A percentile compares a stretch with the other conserved stretches of the same genome.
These are phyloP conservation scores for Petrocephalus zakoni DNA, from an alignment of 2,113 vertebrate species.

Conservation along the genomic window DNA sequence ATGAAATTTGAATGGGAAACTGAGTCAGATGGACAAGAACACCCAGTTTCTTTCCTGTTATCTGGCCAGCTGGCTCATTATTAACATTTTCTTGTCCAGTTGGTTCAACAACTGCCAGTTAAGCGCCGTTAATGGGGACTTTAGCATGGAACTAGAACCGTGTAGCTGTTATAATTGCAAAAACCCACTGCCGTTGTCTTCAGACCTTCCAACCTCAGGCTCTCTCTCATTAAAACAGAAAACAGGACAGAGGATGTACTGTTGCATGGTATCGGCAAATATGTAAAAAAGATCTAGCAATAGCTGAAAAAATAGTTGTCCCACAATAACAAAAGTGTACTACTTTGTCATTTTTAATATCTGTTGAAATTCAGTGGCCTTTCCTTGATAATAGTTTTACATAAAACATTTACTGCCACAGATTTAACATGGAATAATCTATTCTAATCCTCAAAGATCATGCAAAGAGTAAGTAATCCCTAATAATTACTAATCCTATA, in stretches of 20 bases:
- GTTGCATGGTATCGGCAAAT: neutral
- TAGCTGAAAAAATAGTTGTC: neutral
- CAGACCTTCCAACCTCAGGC: neutral
- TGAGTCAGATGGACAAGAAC: neutral
- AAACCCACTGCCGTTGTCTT: neutral
- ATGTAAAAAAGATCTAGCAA: neutral
- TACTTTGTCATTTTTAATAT: neutral
- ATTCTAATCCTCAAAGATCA: constrained; percentile 60
- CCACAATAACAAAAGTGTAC: neutral
- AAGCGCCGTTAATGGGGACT: neutral
- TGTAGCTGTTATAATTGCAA: neutral
- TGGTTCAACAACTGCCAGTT: neutral
- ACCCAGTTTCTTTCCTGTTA: neutral
- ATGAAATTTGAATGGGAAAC: constrained; percentile 1
- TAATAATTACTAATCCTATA: constrained; percentile 58
- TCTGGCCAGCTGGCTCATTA: neutral
- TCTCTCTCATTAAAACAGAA: neutral
- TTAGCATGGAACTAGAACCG: neutral
- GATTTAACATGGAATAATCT: constrained; percentile 59
- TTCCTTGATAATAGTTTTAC: neutral
- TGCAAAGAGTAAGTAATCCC: constrained; percentile 59
- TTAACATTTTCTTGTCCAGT: neutral
- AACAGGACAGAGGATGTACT: neutral
- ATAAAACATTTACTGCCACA: constrained; percentile 20
- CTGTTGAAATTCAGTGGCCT: neutral